These are phyloP conservation scores for Atherinosoma microstoma DNA, from an alignment of 2,797 vertebrate genomes.

Conservation along the genomic window DNA sequence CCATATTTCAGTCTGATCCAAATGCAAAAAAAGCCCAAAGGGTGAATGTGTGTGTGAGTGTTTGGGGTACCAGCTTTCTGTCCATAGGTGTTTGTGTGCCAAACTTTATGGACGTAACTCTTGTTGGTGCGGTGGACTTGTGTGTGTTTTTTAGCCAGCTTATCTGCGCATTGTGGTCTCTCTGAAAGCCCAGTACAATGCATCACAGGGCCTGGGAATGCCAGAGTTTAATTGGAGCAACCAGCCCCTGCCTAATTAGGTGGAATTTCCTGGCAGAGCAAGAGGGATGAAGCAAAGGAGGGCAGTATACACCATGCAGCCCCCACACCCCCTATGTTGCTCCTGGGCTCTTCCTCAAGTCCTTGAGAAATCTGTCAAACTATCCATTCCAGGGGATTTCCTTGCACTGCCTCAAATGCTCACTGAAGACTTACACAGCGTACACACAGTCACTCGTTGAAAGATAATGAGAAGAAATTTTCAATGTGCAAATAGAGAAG, in stretches of 20 bases:
- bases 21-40: conserved; percentile 38
- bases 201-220: conserved; percentile 72
- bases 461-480: conserved; percentile 13
- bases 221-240: conserved; percentile 79
- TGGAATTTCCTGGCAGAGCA: conserved; percentile 81
- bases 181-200: conserved; percentile 63
- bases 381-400: conserved; percentile 21
- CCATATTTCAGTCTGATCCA: conserved; percentile 49
- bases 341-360: neutral
- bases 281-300: conserved; percentile 43
- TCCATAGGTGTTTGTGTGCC: conserved; percentile 35
- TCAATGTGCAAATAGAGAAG: neutral
- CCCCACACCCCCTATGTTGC: neutral
- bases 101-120: conserved; percentile 38
- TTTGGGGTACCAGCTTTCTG: conserved; percentile 40
- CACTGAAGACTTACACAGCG: neutral
- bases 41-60: conserved; percentile 37
- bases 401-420: conserved; percentile 26
- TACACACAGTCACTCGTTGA: neutral
- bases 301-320: neutral
- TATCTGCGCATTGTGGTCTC: conserved; percentile 42
- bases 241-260: conserved; percentile 78
- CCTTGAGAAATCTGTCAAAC: conserved; percentile 45
- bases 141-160: conserved; percentile 26
- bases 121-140: conserved; percentile 28